Evolutionary conservation across 2,888 invertebrate genomes (phyloP), one percentile per base, ranked within the genome.

Genomic region (Germaria angustata): DNA sequence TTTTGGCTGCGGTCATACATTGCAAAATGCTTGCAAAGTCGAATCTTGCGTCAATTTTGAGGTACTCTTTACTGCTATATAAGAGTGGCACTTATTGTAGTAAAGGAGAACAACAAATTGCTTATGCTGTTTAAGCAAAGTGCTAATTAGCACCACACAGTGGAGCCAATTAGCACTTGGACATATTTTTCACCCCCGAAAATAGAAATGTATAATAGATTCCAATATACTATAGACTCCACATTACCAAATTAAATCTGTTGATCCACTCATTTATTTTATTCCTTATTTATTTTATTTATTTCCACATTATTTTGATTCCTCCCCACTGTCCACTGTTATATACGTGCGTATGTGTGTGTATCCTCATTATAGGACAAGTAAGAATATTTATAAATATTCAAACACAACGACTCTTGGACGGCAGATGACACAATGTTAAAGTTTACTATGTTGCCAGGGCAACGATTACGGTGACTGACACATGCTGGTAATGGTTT

Each of bases 381-480:
- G 7, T 15, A 57, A 36, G n/a, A 11, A 32, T 2, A 17, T 8
- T 13, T 5, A 9, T 9, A 32, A 17, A 15, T 32, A 32, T 8
- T 32, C 17, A 1, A 44, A 73, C 15, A 8, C 20, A 34, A 11
- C 15, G 39, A 28, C n/a, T 44, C 55, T 41, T 73, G 17, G 13
- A n/a, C 24, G 41, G 44, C 15, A 44, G 22, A 41, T 32, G n/a
- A 9, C 22, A 20, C 41, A 44, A 55, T 32, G 32, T 44, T 44
- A 69, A 55, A 69, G 55, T 69, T 69, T 20, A 69, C 24, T 55
- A 44, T 22, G 41, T 55, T 32, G 41, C 28, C 32, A 69, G 44
- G 41, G 55, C n/a, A 55, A 55, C 41, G 22, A 17, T 44, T 46
- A 63, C 3, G 17, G 13, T 20, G 28, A 28, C 3, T 32, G 32